A percentile compares a stretch with the other conserved stretches of the same genome.
Conservation (phyloP, 2,797 vertebrate genomes). For the Tiaroga cobitis region DNA sequence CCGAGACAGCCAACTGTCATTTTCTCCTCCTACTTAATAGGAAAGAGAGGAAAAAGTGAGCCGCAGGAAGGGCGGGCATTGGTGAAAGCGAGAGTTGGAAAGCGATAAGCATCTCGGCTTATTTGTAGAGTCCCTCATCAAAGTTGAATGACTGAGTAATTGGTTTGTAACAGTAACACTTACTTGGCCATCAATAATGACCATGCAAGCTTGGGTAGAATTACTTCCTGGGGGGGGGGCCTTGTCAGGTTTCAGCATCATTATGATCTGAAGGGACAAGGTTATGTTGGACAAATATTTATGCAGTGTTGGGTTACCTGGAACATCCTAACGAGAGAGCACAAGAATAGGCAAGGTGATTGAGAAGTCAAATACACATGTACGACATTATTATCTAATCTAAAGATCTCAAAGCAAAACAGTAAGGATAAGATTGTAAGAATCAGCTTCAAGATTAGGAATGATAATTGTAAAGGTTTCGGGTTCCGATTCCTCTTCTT, state of each 20-base stretch:
- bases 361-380: slow-evolving; percentile 80
- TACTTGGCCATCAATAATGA: slow-evolving; percentile 83
- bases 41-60: slow-evolving; percentile 56
- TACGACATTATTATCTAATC: slow-evolving; percentile 74
- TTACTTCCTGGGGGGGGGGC: slow-evolving; percentile 70
- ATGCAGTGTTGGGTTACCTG: slow-evolving; percentile 77
- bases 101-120: slow-evolving; percentile 76
- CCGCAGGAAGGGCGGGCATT: slow-evolving; percentile 42
- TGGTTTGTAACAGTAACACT: slow-evolving; percentile 86
- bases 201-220: slow-evolving; percentile 70
- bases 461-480: neutral
- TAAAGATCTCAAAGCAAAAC: slow-evolving; percentile 73
- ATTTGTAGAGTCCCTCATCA: slow-evolving; percentile 79
- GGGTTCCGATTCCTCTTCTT: neutral
- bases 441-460: slow-evolving; percentile 10
- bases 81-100: slow-evolving; percentile 75
- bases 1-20: slow-evolving; percentile 75
- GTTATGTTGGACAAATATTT: slow-evolving; percentile 83
- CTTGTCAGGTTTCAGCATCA: slow-evolving; percentile 67
- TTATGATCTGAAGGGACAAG: slow-evolving; percentile 74
- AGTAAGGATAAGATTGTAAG: slow-evolving; percentile 59
- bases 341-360: slow-evolving; percentile 79
- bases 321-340: slow-evolving; percentile 74
- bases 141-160: slow-evolving; percentile 85
- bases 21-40: slow-evolving; percentile 71